Base-by-base conservation (phyloP, 1,140 invertebrate genomes). In the Lycorma delicatula region DNA sequence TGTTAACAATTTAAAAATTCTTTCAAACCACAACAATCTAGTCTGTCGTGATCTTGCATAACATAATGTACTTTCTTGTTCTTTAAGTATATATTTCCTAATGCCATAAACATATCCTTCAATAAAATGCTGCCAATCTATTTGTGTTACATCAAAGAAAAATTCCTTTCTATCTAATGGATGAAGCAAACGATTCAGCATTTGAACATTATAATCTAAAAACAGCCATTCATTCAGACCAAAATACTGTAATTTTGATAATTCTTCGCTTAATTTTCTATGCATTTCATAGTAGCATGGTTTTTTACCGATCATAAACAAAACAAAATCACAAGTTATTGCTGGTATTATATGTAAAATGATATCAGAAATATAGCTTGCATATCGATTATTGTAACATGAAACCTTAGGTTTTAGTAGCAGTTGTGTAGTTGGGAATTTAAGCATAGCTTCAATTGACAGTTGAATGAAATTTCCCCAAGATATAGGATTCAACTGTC, bases 31-130 rank as follows among this genome's bases (percentile, higher is more conserved):
- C n/a, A n/a, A n/a, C n/a, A n/a, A n/a, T n/a, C n/a, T n/a, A n/a
- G n/a, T n/a, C n/a, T n/a, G n/a, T n/a, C n/a, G n/a, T n/a, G n/a
- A n/a, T n/a, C n/a, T n/a, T n/a, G 54, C 54, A n/a, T 38, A 27
- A 16, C 36, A 41, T 36, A 58, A 52, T 13, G 56, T 38, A 18
- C 50, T 38, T 12, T 49, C 56, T 13, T 84, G 85, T 74, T 93
- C 89, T 72, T 91, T 91, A 63, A 93, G 83, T 48, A 93, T 81
- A 74, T 88, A 92, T 71, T 86, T 83, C 68, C 89, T 76, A 65
- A 89, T 86, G 60, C 88, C 90, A 51, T 91, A 72, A 34, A 91
- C 85, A 67, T 93, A 93, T 61, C 83, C 79, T 70, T 91, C 86
- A 53, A 93, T 78, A 68, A 92, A 92, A 26, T 81, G 79, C 26